These are phyloP conservation scores for Manis pentadactyla DNA, from an alignment of 2,797 vertebrate genomes.

Conservation along the genomic window DNA sequence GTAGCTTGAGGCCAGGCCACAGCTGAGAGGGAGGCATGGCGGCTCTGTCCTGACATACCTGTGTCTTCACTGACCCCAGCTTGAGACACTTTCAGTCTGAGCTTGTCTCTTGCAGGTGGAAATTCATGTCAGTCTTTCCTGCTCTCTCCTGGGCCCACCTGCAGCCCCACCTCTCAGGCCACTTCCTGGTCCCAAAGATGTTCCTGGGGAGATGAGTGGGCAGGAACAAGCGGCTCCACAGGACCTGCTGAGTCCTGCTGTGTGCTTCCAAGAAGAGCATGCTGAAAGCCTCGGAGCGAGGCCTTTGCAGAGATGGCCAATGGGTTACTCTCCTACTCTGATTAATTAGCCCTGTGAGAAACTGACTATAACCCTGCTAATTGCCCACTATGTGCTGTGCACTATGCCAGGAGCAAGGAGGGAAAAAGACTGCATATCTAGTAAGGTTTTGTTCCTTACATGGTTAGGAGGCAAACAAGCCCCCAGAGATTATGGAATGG, in stretches of 20 bases:
- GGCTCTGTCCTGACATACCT: no score
- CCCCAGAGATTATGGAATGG: background rate
- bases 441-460: background rate
- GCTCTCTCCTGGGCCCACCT: background rate
- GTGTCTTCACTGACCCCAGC: background rate
- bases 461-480: background rate
- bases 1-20: background rate
- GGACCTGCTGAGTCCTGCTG: background rate
- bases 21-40: background rate
- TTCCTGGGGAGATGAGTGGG: background rate
- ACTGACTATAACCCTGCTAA: background rate
- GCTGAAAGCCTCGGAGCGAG: background rate
- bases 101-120: background rate
- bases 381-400: background rate
- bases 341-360: background rate
- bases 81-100: background rate
- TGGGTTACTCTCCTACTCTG: background rate
- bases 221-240: background rate
- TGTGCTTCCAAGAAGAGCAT: background rate
- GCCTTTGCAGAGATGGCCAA: background rate
- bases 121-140: background rate
- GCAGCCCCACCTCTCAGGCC: background rate
- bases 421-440: background rate
- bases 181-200: background rate
- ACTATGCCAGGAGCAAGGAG: background rate